Base-by-base conservation (phyloP, 2,113 vertebrate species). In the Helogale parvula region DNA sequence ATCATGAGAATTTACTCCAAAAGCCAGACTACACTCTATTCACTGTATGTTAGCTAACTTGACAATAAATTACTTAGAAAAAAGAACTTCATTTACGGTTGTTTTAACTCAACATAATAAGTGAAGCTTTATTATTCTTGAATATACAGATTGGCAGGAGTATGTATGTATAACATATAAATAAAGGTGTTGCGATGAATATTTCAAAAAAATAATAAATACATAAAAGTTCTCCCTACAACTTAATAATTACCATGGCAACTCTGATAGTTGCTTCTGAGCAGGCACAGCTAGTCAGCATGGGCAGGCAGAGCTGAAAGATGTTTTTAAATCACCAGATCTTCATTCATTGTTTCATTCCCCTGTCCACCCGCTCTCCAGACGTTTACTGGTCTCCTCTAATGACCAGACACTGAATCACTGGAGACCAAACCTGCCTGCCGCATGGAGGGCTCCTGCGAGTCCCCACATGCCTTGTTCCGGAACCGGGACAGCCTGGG, bases 301-400 rank as follows among this genome's bases (percentile, higher is more conserved):
- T 8, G 25, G 15, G 25, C 3, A 2, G 11, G 35, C 21, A 38
- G 23, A 54, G 16, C 50, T 13, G 27, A 38, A 19, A 38, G 0
- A 7, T 7, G 0, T 10, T 38, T 52, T 14, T 19, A 38, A 71
- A 38, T 12, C 15, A 12, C 17, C 25, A 0, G 2, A 0, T 21
- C 35, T n/a, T 31, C 27, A 14, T 8, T 83, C 9, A 3, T 41
- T 31, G 41, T 14, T 35, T 31, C n/a, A 2, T 68, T 35, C 83
- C 25, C 17, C 15, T 15, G 6, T 12, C 57, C 27, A 72, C 25
- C 15, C 5, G 0, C 35, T 76, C 41, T 41, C n/a, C 85, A 54
- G 27, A 29, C 3, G 7, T 27, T 17, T 19, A 3, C 35, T 12
- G 33, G 29, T 38, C 66, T 54, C 47, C 69, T 9, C 35, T 10